Evolutionary conservation across 2,888 invertebrate genomes (phyloP), one percentile per base, ranked within the genome.

Genomic region (Portevinia maculata): DNA sequence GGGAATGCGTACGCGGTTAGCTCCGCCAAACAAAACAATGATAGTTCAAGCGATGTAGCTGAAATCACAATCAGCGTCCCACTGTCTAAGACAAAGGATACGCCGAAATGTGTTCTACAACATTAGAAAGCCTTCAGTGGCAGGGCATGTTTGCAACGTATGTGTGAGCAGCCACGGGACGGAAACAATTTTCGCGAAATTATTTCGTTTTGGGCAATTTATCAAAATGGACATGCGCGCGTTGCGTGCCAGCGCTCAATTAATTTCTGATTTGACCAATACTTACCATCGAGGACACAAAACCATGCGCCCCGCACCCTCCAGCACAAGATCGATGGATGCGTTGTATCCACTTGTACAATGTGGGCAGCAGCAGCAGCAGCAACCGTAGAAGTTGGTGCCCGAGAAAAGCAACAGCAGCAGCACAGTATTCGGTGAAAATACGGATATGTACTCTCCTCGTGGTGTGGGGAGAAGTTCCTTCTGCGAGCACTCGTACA

Each of bases 191-290:
- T 85, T 79, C 76, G 69, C 83, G 76, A 85, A 86, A 83, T 83
- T 85, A 84, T 85, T 85, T 81, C 84, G 84, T 79, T 84, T 85
- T 79, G 78, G 84, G 85, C 84, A 84, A 86, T 86, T 86, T 86
- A 86, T 86, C 86, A 86, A 86, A 86, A 86, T 85, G 85, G 86
- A 86, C 85, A 85, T 76, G 79, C 39, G 84, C 74, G 76, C 75
- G 62, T 86, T 86, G 86, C 86, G 85, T 86, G 86, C 81, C 79
- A 70, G 81, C 78, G 81, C 78, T 84, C 86, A 86, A 86, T 86
- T 86, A 86, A 86, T 86, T 86, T 84, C 85, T 84, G 84, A 86
- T 86, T 86, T 84, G 84, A 85, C 83, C 85, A 85, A 84, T 83
- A 85, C 70, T 83, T 85, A 78, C 44, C 79, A 83, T 74, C 79